Base-by-base conservation (phyloP, 2,888 invertebrate genomes). In the Blastobasis adustella region DNA sequence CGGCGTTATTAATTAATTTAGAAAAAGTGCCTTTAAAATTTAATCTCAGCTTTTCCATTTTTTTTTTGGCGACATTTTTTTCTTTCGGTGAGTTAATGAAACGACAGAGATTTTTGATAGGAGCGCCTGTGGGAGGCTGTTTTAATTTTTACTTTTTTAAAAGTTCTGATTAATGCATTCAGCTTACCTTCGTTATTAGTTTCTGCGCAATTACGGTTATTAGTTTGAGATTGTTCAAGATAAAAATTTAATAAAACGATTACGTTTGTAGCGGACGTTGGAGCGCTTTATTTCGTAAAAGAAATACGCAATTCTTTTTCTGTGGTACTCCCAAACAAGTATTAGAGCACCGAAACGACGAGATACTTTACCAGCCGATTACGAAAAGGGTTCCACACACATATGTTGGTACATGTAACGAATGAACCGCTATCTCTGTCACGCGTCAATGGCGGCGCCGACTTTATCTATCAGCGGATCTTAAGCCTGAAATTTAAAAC, bases 1-100 rank as follows among this genome's bases (percentile, higher is more conserved):
- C 74, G 65, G 79, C 79, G 67, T 74, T 70, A 75, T 82, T 86
- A 85, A 86, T 86, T 86, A 86, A 84, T 83, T 85, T 79, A 74
- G 74, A 79, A 79, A 74, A 80, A 81, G 77, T 76, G 71, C 78
- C 78, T 73, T 79, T 81, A 82, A 82, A 83, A 81, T 85, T 86
- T 86, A 86, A 86, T 86, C 81, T 83, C 64, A 73, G 77, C 79
- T 75, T 69, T 78, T 63, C 63, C 58, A 53, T 66, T 68, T 66
- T 69, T 79, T 70, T 65, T 78, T 70, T 65, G 76, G 76, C 73
- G 82, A 83, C 83, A 80, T 73, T 82, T 71, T 69, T 73, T 69
- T 71, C 70, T 71, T 67, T 59, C 50, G 50, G 60, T 58, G 60
- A 79, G 74, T 77, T 80, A 84, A 85, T 86, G 82, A 81, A 83